phyloP scores from a whole-genome alignment of 2,113 vertebrate genomes.

The Platysternon megacephalum region DNA sequence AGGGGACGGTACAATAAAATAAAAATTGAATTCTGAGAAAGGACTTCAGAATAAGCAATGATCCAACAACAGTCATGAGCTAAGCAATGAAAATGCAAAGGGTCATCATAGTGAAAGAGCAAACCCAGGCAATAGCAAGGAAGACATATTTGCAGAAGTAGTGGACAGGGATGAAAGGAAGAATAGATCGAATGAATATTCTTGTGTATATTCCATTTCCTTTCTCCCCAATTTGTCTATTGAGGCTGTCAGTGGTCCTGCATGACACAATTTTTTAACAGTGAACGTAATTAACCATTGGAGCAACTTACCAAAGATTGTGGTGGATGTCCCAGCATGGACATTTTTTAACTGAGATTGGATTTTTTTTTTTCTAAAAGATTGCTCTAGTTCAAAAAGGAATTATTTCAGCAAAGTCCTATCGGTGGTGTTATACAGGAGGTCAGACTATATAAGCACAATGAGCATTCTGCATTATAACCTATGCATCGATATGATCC shows the following conservation, averaged over 20 bases:
- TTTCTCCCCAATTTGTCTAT: neutral
- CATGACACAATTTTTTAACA: neutral
- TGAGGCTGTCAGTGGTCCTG: neutral
- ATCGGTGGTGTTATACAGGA: neutral
- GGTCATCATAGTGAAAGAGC: neutral
- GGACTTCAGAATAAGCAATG: neutral
- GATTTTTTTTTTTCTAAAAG: neutral
- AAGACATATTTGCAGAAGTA: neutral
- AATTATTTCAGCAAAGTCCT: neutral
- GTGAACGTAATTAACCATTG: neutral
- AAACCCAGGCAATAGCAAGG: neutral
- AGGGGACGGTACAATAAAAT: neutral
- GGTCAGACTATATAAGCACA: neutral
- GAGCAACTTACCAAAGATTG: neutral
- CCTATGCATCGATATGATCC: neutral
- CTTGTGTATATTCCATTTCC: neutral
- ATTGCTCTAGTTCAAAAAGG: neutral
- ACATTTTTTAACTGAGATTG: neutral
- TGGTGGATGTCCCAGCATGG: neutral
- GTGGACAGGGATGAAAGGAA: neutral
- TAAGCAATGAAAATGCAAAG: neutral
- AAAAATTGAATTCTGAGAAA: neutral
- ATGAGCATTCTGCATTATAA: neutral
- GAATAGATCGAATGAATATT: neutral
- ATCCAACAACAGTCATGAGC: neutral